Percentiles rank a stretch among this genome's conserved stretches.
phyloP scores from a whole-genome alignment of 2,113 vertebrate genomes.

The Silurus glanis region DNA sequence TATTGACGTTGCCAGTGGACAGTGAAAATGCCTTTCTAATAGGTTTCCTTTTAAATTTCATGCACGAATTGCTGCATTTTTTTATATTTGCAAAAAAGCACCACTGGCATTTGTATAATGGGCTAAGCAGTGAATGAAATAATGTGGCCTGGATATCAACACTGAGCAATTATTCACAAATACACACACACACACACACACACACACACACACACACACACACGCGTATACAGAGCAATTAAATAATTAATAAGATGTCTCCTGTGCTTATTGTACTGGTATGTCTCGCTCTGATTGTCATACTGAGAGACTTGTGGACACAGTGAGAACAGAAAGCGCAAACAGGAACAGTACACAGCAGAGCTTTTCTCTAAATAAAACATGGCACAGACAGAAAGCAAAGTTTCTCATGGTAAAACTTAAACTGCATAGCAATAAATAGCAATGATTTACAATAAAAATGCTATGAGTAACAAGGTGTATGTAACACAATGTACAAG shows the following conservation, averaged over 20 bases:
- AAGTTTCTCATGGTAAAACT: neutral
- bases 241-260: slow-evolving; percentile 35
- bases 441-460: neutral
- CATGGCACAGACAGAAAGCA: neutral
- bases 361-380: slow-evolving; percentile 22
- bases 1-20: neutral
- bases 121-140: slow-evolving; percentile 2
- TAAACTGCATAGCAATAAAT: neutral
- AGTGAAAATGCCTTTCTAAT: slow-evolving; percentile 22
- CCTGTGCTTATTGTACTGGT: slow-evolving; percentile 21
- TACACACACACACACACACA: slow-evolving; percentile 22
- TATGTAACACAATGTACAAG: neutral
- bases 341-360: slow-evolving; percentile 9
- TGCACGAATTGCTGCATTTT: neutral
- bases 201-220: slow-evolving; percentile 18
- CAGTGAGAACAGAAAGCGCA: slow-evolving; percentile 1
- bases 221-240: slow-evolving; percentile 35
- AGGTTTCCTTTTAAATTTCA: slow-evolving; percentile 24
- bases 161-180: neutral
- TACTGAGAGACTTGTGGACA: slow-evolving; percentile 26
- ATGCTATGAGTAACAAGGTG: neutral
- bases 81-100: neutral
- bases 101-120: neutral
- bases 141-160: neutral
- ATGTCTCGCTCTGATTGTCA: slow-evolving; percentile 40